Conservation (phyloP, 2,113 vertebrate genomes). For the Crypturellus undulatus region DNA sequence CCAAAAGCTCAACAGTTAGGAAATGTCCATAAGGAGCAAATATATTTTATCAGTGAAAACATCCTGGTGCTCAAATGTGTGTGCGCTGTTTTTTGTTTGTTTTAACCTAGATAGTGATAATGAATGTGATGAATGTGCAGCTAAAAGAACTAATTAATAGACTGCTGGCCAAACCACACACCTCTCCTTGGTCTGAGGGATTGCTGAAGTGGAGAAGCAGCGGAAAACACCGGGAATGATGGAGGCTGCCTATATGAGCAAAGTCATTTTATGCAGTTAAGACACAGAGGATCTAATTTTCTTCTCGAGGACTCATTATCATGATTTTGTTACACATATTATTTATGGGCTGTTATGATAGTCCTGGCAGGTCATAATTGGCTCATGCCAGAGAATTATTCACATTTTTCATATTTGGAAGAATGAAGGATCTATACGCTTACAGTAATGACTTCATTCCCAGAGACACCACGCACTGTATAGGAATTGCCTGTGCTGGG, state of each 20-base stretch:
- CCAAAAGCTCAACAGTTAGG: background rate
- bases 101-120: background rate
- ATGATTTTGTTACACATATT: constrained; percentile 50
- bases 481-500: background rate
- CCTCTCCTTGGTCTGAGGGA: background rate
- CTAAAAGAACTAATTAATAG: background rate
- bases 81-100: background rate
- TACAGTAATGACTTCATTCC: constrained; percentile 60
- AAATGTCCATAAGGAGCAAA: background rate
- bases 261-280: constrained; percentile 20
- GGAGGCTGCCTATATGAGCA: background rate
- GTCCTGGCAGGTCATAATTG: constrained; percentile 68
- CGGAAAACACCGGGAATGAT: background rate
- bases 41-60: background rate
- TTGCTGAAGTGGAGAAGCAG: background rate
- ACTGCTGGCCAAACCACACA: background rate
- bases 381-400: constrained; percentile 62
- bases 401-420: constrained; percentile 64
- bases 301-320: constrained; percentile 52
- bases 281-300: constrained; percentile 54
- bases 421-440: constrained; percentile 36
- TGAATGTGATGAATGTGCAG: background rate
- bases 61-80: background rate
- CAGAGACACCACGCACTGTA: background rate
- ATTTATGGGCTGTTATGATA: constrained; percentile 70